phyloP scores from a whole-genome alignment of 1,140 invertebrate species.

The Drosophila albomicans region DNA sequence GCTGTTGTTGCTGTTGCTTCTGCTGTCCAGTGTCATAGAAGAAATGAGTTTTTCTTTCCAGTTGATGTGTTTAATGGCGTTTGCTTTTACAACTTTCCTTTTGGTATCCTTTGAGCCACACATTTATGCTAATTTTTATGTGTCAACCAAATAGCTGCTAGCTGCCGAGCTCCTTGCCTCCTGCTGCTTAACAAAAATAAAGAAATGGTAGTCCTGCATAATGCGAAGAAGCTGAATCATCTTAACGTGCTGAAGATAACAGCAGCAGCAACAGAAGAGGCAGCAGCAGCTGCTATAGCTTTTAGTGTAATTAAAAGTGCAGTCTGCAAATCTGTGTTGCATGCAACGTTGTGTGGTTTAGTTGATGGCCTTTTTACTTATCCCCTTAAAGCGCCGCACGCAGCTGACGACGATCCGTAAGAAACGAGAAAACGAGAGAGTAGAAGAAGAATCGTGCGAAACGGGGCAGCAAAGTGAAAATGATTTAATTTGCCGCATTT shows the following conservation, averaged over 20 bases:
- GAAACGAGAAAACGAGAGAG: not conserved
- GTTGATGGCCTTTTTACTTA: conserved; percentile 18
- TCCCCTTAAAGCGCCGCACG: conserved; percentile 19
- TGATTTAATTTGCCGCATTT: conserved; percentile 80
- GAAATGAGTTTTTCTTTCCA: conserved; percentile 82
- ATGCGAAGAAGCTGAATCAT: conserved; percentile 18
- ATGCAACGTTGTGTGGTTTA: conserved; percentile 44
- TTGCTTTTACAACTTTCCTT: conserved; percentile 77
- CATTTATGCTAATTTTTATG: conserved; percentile 78
- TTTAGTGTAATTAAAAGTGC: conserved; percentile 79
- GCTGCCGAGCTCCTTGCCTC: not conserved
- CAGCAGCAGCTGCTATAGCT: conserved; percentile 41
- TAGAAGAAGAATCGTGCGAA: not conserved
- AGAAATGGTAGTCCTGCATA: conserved; percentile 7
- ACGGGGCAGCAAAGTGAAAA: conserved; percentile 36
- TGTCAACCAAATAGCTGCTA: conserved; percentile 52
- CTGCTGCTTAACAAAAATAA: not conserved
- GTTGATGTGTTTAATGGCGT: conserved; percentile 81
- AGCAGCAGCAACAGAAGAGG: not conserved
- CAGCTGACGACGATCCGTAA: not conserved
- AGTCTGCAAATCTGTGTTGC: conserved; percentile 56
- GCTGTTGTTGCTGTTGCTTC: not conserved
- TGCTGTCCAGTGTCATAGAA: conserved; percentile 54
- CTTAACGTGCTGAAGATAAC: conserved; percentile 19
- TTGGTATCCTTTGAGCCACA: conserved; percentile 38